Base-by-base conservation (phyloP, 2,888 invertebrate species). In the Diarsia mendica region DNA sequence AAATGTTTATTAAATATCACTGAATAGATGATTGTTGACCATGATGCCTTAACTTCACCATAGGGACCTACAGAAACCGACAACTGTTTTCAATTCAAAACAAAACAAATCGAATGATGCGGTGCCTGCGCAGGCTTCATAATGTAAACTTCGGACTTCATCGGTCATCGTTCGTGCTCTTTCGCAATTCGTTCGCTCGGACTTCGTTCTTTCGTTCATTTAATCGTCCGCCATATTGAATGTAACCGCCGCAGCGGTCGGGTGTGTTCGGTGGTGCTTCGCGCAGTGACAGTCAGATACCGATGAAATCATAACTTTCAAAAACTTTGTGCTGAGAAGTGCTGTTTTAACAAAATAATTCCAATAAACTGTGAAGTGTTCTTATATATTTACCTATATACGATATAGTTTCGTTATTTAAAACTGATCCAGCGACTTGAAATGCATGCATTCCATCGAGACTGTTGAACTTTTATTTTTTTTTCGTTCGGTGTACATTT, bases 381-480 rank as follows among this genome's bases (percentile, higher is more conserved):
- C 77, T 74, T 63, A 77, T 69, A 75, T 79, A 84, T 73, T 80
- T 77, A 75, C 68, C 69, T 69, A 73, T 72, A 71, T 64, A 81
- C 80, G 77, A 72, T 77, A 87, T 82, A 72, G 72, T 71, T 83
- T 80, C 75, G 44, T 70, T 87, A 86, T 87, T 74, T 83, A 84
- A 86, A 85, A 90, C 87, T 87, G 88, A 90, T 90, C 90, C 89
- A 90, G 89, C 91, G 89, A 91, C 91, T 94, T 93, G 93, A 95
- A 95, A 95, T 95, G 95, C 94, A 94, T 92, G 94, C 96, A 96
- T 96, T 96, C 96, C 96, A 92, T 79, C 82, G 92, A 94, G 96
- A 94, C 94, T 96, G 92, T 96, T 96, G 96, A 96, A 96, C 96
- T 94, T 95, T 88, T 88, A 66, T 83, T 90, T 92, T 93, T 94